Conservation (phyloP, 2,888 invertebrate genomes). For the Matsumyia berberina region DNA sequence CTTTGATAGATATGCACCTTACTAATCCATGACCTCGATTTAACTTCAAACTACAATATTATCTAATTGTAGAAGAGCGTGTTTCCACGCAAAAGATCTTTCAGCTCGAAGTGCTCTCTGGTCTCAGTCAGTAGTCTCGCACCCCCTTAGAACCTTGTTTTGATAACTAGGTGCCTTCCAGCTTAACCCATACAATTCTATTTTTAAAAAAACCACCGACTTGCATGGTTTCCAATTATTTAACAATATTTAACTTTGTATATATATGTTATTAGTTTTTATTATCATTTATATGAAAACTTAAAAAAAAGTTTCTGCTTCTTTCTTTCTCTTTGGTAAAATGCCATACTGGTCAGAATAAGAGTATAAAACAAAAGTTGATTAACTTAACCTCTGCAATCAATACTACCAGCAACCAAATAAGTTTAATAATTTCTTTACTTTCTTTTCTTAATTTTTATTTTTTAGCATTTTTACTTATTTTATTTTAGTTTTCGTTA, state of each 20-base stretch:
- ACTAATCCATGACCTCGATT: no score
- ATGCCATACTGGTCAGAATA: slow-evolving; percentile 24
- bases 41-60: no score
- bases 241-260: slow-evolving; percentile 3
- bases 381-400: slow-evolving; percentile 49
- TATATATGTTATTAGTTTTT: slow-evolving; percentile 55
- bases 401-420: slow-evolving; percentile 31
- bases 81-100: no score
- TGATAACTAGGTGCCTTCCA: no score
- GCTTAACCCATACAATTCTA: no score
- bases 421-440: slow-evolving; percentile 34
- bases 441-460: not conserved
- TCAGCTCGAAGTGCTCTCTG: no score
- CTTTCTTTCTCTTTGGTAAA: slow-evolving; percentile 39
- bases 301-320: slow-evolving; percentile 72
- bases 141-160: no score
- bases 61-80: no score
- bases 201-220: no score
- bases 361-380: slow-evolving; percentile 23
- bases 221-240: not conserved
- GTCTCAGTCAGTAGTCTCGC: no score
- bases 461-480: slow-evolving; percentile 10
- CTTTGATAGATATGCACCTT: no score
- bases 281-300: slow-evolving; percentile 70
- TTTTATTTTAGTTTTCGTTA: not conserved